Evolutionary conservation across 2,888 invertebrate genomes (phyloP), one percentile per base, ranked within the genome.

Genomic region (Lomographa bimaculata): DNA sequence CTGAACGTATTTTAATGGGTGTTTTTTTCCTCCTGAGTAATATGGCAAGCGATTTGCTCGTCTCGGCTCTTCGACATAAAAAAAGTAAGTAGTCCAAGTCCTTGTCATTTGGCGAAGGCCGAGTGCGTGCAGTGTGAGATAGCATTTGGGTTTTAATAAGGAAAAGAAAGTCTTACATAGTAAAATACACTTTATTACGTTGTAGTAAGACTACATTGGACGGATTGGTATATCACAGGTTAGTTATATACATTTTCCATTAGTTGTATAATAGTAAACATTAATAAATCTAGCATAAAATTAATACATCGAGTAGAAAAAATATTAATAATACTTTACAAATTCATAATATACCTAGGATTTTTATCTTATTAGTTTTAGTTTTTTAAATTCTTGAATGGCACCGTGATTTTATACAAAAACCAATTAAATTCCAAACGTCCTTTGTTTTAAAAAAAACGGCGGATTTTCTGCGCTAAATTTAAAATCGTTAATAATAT

Each of bases 161-260:
- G 1, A 23, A 8, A 28, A 35, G 11, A 39, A 36, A 46, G 43
- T 29, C 30, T 3, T 28, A 34, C 50, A 52, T 57, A 53, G 28
- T 55, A 62, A 63, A 65, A 61, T 54, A 57, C 59, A 51, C 55
- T 64, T 54, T 48, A 54, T 54, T 56, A 57, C 30, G 46, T 45
- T 57, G 54, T 60, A 64, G 57, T 60, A 61, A 48, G 51, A 62
- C 60, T 64, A 68, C 51, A 62, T 73, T 73, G 87, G 87, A 87
- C 83, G 86, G 86, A 79, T 60, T 64, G 60, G 57, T 79, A 74
- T 86, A 87, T 87, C 87, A 87, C 87, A 87, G 86, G 84, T 87
- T 86, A 86, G 79, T 81, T 80, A 71, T 72, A 74, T 67, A 78
- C 66, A 78, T 71, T 70, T 53, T 60, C 50, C 60, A 69, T 60